phyloP scores from a whole-genome alignment of 64 coral and sea anemone species.

The Actinia equina region DNA sequence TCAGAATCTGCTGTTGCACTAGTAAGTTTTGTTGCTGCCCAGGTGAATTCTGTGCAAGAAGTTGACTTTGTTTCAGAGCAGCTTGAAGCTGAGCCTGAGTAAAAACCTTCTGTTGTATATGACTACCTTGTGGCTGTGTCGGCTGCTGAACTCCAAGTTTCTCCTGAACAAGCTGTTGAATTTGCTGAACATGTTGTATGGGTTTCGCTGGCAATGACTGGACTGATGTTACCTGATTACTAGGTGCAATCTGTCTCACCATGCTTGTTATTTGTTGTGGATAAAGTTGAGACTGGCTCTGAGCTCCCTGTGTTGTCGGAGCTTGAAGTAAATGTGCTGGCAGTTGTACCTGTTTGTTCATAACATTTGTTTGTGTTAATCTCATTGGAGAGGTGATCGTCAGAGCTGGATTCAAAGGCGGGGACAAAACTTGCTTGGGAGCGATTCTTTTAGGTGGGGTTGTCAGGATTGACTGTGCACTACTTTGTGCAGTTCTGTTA shows the following conservation, averaged over 20 bases:
- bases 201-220: neutral
- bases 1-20: slow-evolving; percentile 54
- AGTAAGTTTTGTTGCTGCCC: slow-evolving; percentile 30
- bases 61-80: slow-evolving; percentile 56
- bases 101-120: slow-evolving; percentile 69
- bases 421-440: slow-evolving; percentile 66
- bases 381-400: slow-evolving; percentile 8
- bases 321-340: slow-evolving; percentile 3
- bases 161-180: slow-evolving; percentile 68
- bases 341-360: slow-evolving; percentile 10
- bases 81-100: slow-evolving; percentile 57
- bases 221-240: neutral
- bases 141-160: slow-evolving; percentile 43
- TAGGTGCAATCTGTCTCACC: neutral
- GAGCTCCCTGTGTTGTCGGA: neutral
- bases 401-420: slow-evolving; percentile 45
- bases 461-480: neutral
- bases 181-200: slow-evolving; percentile 55
- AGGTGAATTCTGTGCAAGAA: slow-evolving; percentile 20
- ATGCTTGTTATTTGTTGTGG: neutral
- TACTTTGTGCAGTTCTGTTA: neutral
- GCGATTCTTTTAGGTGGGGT: slow-evolving; percentile 82
- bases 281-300: neutral
- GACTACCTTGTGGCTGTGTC: slow-evolving; percentile 26
- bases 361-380: neutral